phyloP scores from a whole-genome alignment of 2,797 vertebrate species.

The Epinephelus malabaricus region DNA sequence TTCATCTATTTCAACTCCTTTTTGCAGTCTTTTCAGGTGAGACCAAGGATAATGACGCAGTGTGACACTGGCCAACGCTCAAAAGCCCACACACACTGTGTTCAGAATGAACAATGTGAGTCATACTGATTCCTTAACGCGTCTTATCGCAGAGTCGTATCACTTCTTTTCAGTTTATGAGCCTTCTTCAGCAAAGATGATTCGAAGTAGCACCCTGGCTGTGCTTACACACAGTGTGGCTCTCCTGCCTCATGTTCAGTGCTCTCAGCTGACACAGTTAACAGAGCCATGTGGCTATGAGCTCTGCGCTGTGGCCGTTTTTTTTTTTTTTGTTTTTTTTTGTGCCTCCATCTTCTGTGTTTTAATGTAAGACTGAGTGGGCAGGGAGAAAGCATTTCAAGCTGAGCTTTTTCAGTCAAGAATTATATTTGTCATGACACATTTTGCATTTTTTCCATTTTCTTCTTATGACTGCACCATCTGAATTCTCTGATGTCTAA shows the following conservation, averaged over 20 bases:
- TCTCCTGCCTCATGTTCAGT: constrained; percentile 42
- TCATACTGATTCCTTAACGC: constrained; percentile 11
- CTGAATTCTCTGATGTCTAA: constrained; percentile 16
- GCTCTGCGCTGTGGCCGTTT: constrained; percentile 42
- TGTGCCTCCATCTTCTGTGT: constrained; percentile 8
- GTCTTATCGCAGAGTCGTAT: not conserved
- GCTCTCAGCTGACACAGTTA: constrained; percentile 59
- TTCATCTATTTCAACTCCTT: constrained; percentile 99
- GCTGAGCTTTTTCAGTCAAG: not conserved
- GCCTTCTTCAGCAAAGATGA: constrained; percentile 53
- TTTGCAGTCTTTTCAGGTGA: constrained; percentile 97
- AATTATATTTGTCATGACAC: not conserved
- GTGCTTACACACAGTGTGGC: constrained; percentile 15
- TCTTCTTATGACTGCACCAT: not conserved
- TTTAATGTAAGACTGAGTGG: constrained; percentile 25
- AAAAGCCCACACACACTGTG: not conserved
- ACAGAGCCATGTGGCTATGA: constrained; percentile 48
- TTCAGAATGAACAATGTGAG: not conserved
- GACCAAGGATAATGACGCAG: not conserved
- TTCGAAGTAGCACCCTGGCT: constrained; percentile 52
- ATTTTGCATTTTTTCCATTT: not conserved
- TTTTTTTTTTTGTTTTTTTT: not conserved
- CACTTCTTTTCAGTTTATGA: constrained; percentile 28
- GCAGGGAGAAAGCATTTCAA: constrained; percentile 18
- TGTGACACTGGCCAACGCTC: not conserved